Conservation (phyloP, 2,888 invertebrate species). For the Drosophila mayaguana region DNA sequence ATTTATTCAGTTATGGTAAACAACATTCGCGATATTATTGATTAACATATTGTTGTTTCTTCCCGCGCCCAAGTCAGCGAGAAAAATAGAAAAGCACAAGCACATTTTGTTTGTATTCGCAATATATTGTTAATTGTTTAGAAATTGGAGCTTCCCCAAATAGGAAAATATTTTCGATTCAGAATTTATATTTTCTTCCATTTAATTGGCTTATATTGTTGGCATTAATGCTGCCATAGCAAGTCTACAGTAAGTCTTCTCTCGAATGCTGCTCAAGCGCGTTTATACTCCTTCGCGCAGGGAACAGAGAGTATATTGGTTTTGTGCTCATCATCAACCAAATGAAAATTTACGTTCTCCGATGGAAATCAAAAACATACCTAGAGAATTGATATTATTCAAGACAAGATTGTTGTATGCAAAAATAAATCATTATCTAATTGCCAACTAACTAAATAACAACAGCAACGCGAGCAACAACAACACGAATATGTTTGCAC, state of each 20-base stretch:
- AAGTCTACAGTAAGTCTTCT: background rate
- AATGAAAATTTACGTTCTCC: too few species aligned
- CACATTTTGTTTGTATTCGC: background rate
- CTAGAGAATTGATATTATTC: too few species aligned
- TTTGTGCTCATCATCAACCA: background rate
- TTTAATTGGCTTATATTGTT: constrained; percentile 5
- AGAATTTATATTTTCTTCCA: constrained; percentile 1
- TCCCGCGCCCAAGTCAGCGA: background rate
- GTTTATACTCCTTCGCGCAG: background rate
- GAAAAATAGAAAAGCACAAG: background rate
- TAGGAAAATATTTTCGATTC: background rate
- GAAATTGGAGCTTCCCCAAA: constrained; percentile 3
- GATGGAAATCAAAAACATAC: too few species aligned
- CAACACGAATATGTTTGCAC: constrained; percentile 63
- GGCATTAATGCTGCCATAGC: background rate
- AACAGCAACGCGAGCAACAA: constrained; percentile 50
- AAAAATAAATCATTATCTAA: constrained; percentile 78
- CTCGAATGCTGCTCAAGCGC: background rate
- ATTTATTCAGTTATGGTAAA: constrained; percentile 9
- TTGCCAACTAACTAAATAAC: constrained; percentile 60
- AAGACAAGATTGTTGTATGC: constrained; percentile 60
- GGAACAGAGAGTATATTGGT: background rate
- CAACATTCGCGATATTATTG: constrained; percentile 5
- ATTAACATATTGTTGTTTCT: constrained; percentile 8
- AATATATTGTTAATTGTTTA: background rate